Base-by-base conservation (phyloP, 2,888 invertebrate genomes). In the Acrobasis repandana region DNA sequence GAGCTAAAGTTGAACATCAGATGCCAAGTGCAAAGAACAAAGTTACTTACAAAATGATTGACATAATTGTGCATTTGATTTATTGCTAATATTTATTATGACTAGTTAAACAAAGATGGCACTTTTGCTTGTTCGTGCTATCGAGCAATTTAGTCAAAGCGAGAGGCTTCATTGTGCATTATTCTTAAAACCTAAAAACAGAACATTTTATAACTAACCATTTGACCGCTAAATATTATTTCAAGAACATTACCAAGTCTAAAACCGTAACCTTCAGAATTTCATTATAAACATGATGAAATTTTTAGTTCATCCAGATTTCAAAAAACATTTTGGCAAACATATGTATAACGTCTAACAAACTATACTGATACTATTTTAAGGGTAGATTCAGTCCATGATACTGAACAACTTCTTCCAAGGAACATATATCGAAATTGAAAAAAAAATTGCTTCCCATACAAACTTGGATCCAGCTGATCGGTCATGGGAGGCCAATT, bases 41-140 rank as follows among this genome's bases (percentile, higher is more conserved):
- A 54, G 20, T 43, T 18, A 18, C 9, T 15, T 46, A 3, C 16
- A 18, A 47, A 18, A 10, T 43, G 9, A 43, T 56, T 43, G 43
- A 43, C 9, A 46, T n/a, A 56, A 56, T 58, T 50, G 58, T 49
- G 58, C 58, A 49, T 58, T 58, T 14, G 14, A 14, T 56, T 34
- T 16, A 16, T 36, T 48, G 38, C 11, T 38, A 16, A 15, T 16
- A 16, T 33, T 28, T 9, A 38, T 54, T 48, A 58, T 58, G 58
- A 58, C 58, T 58, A 58, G 58, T 36, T 58, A 48, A 57, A 36
- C 16, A 34, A 34, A 6, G 47, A 57, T 58, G 58, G 58, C 58
- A 58, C 58, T 49, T 48, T 33, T 36, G 18, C 34, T 47, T 57
- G 57, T 56, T 38, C 46, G 47, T 58, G 48, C 48, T 48, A n/a